Base-by-base conservation (phyloP, 2,797 vertebrate genomes). In the Gymnodraco acuticeps region DNA sequence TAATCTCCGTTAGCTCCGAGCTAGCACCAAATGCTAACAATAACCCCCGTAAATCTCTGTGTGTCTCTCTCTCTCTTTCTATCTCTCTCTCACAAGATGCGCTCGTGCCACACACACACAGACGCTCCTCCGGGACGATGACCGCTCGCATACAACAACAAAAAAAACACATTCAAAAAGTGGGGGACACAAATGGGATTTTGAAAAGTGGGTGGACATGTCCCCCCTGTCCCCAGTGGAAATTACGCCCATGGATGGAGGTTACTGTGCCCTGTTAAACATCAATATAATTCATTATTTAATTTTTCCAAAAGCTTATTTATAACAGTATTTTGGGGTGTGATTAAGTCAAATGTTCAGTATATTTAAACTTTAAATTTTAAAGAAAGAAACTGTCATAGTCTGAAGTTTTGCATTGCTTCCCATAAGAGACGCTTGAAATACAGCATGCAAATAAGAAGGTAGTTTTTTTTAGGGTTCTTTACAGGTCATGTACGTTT, bases 401-500 rank as follows among this genome's bases (percentile, higher is more conserved):
- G n/a, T 41, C 3, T 38, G 17, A 74, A 41, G n/a, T 65, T 70
- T 14, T 33, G 17, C 12, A 19, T 12, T n/a, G 1, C 12, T 33
- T 31, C 10, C 46, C 16, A 6, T 3, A 10, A 59, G 16, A 58
- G 5, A 38, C 27, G 33, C 20, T 59, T 68, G 3, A 15, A 51
- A 10, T 27, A 10, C 7, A 20, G 67, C 17, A 19, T 14, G 17
- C 16, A 54, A 74, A 54, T 10, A 19, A 51, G 13, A 61, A 55
- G n/a, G 31, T 17, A 14, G 3, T 61, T 71, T 59, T 27, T 65
- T 59, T 65, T 43, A 20, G 13, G 13, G 10, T 9, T 65, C 42
- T 63, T 51, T 33, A 6, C 61, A 14, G 54, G 71, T 61, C 20
- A n/a, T 60, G 70, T 87, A 81, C 45, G 64, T 80, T 80, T 90